Conservation (phyloP, 2,797 vertebrate genomes). For the Otolemur crassicaudatus region DNA sequence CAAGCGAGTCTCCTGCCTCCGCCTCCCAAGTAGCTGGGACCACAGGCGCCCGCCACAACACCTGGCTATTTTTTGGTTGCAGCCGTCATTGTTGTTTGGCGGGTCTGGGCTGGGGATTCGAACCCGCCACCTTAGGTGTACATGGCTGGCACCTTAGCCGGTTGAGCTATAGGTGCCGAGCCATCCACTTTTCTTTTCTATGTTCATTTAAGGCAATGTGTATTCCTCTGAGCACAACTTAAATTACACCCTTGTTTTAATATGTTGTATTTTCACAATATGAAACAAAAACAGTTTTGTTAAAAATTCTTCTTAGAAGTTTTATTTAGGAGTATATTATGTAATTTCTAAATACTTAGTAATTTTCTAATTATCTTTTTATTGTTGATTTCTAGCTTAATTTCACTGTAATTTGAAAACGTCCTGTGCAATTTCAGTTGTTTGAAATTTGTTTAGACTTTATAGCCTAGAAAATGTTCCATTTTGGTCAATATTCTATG, state of each 20-base stretch:
- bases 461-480: background rate
- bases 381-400: constrained; percentile 12
- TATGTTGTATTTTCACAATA: background rate
- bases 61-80: no score
- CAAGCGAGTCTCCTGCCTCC: no score
- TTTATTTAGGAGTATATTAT: constrained; percentile 8
- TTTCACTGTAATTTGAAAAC: background rate
- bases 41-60: no score
- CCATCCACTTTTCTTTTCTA: background rate
- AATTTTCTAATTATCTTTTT: constrained; percentile 21
- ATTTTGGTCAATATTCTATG: background rate
- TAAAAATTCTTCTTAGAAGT: constrained; percentile 4
- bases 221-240: background rate
- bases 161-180: no score
- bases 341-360: background rate
- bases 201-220: background rate
- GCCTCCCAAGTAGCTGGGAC: no score
- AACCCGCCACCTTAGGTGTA: no score
- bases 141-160: no score
- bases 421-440: background rate
- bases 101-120: no score
- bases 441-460: background rate
- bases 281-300: background rate
- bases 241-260: background rate
- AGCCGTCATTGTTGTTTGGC: no score